These are phyloP conservation scores for Lichenostomus cassidix DNA, from an alignment of 2,113 vertebrate genomes.

Conservation along the genomic window DNA sequence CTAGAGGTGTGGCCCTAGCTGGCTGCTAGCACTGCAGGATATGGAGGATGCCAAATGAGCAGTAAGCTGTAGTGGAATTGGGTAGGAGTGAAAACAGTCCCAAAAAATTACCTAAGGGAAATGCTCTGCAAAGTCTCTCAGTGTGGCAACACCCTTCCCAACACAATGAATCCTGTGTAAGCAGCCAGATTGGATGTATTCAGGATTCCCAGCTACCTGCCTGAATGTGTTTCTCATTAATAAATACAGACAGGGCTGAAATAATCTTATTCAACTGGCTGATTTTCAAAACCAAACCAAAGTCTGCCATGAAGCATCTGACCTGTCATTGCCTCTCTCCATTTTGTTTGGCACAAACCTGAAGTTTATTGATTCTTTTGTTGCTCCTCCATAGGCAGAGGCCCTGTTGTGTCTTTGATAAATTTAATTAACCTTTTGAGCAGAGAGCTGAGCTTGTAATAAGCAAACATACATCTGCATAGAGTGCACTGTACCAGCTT, in stretches of 20 bases:
- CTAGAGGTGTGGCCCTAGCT: not conserved
- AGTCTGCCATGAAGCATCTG: not conserved
- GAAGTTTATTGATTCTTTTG: slow-evolving; percentile 16
- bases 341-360: not conserved
- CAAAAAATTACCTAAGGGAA: not conserved
- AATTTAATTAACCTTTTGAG: slow-evolving; percentile 27
- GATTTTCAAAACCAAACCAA: slow-evolving; percentile 4
- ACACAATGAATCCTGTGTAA: not conserved
- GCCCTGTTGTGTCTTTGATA: not conserved
- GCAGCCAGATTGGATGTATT: not conserved
- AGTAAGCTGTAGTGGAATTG: not conserved
- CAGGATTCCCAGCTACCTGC: not conserved
- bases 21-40: not conserved
- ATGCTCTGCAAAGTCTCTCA: not conserved
- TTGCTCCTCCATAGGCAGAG: not conserved
- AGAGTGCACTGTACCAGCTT: not conserved
- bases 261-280: not conserved
- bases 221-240: not conserved
- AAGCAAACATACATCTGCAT: not conserved
- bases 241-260: not conserved
- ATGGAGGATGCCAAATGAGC: not conserved
- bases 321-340: not conserved
- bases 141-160: not conserved
- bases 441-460: slow-evolving; percentile 20
- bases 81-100: not conserved